Evolutionary conservation across 2,113 vertebrate genomes (phyloP), one percentile per base, ranked within the genome.

Genomic region (Cryptomyrus ogoouensis): DNA sequence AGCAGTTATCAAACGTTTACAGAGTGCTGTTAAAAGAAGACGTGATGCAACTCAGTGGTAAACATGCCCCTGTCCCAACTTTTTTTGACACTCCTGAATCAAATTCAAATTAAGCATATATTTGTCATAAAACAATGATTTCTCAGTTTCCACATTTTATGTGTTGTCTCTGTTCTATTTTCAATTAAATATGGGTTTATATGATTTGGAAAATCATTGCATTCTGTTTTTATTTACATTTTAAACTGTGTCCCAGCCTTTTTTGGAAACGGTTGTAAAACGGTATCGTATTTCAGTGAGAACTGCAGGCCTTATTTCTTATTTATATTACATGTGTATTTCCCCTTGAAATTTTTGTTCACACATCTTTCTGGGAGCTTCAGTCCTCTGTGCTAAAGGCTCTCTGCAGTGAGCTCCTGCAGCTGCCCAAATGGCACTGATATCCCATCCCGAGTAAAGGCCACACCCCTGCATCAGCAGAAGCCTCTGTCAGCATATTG

Each of bases 241-340:
- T 21, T 21, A 21, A 56, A 56, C 53, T 56, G 27, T 0, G n/a
- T 31, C 24, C n/a, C 62, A 70, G n/a, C 27, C 27, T 3, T 31
- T 70, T 70, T 70, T 31, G 27, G 7, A 70, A 70, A 92, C 15
- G 19, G 53, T 56, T 21, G 91, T 21, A 56, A 56, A 56, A 21
- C 53, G 1, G 53, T 56, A 88, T 92, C 93, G 92, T 87, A 91
- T 94, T 93, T 90, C 90, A 90, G 83, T 88, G 89, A 90, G 89
- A 83, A 77, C 83, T 31, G 89, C 88, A 39, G 17, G 15, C 5
- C 8, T 88, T 88, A 39, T 13, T 56, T 21, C 53, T 21, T 35
- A 83, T 39, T 31, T 83, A 42, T 42, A 17, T 70, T 9, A 31
- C 62, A 66, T 27, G 12, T 70, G 62, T 70, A 12, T 70, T 31